A percentile compares a stretch with the other conserved stretches of the same genome.
These are phyloP conservation scores for Teleogryllus occipitalis DNA, from an alignment of 1,140 invertebrate genomes.

Conservation along the genomic window DNA sequence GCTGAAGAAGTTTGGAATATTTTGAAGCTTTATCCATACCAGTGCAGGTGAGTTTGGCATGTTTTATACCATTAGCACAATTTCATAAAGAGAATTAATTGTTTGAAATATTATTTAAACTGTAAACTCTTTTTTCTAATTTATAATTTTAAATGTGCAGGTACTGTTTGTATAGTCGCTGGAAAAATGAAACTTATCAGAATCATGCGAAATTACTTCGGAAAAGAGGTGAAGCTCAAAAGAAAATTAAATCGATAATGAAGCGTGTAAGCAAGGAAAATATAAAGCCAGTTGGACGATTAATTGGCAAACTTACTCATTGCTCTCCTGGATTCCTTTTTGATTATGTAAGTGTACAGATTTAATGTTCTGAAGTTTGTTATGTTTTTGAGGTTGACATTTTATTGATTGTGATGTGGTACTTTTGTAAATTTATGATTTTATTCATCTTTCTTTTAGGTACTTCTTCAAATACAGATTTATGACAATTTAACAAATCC, in stretches of 20 bases:
- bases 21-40: constrained; percentile 86
- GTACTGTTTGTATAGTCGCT: constrained; percentile 85
- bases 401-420: not conserved
- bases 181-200: constrained; percentile 84
- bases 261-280: constrained; percentile 98
- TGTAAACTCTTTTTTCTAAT: no score
- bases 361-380: not conserved
- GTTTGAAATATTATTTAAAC: no score
- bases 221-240: constrained; percentile 74
- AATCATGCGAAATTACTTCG: constrained; percentile 74
- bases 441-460: constrained; percentile 34
- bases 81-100: no score
- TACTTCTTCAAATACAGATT: constrained; percentile 86
- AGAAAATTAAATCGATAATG: constrained; percentile 93
- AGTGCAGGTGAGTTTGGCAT: constrained; percentile 53
- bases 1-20: constrained; percentile 94
- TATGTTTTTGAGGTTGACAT: not conserved
- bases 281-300: constrained; percentile 89
- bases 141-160: constrained; percentile 33
- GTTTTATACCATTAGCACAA: no score
- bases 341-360: constrained; percentile 68
- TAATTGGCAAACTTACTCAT: constrained; percentile 94
- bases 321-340: constrained; percentile 91
- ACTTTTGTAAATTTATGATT: not conserved
- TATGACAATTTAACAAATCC: constrained; percentile 95